These are phyloP conservation scores for Tapirus terrestris DNA, from an alignment of 2,113 vertebrate species.

Conservation along the genomic window DNA sequence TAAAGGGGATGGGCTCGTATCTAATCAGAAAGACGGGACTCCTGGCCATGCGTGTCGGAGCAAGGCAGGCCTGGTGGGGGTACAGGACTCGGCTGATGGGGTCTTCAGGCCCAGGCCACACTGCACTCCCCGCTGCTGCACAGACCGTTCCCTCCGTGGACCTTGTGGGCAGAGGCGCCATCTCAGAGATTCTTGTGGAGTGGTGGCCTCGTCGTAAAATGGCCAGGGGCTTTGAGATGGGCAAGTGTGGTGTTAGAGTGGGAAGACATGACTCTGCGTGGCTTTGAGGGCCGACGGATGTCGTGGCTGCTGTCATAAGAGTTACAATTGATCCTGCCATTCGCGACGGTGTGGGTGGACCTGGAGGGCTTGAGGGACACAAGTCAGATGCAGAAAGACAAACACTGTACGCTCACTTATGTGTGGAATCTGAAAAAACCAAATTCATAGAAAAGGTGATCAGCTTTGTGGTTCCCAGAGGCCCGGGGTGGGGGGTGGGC, in stretches of 20 bases:
- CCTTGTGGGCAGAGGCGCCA: not conserved
- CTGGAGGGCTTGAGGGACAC: accelerated
- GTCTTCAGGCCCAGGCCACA: not conserved
- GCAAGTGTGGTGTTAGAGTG: accelerated
- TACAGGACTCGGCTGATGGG: accelerated
- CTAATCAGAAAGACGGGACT: accelerated
- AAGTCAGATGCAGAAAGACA: not conserved
- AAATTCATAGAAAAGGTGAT: not conserved
- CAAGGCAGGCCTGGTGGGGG: accelerated
- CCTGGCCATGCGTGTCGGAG: accelerated
- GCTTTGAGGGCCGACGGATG: accelerated
- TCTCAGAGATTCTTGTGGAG: accelerated
- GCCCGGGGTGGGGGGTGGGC: accelerated
- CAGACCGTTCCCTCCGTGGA: accelerated
- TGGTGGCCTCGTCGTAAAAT: accelerated
- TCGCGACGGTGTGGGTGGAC: accelerated
- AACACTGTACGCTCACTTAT: accelerated
- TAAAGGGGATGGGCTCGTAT: not conserved
- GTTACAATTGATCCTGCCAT: accelerated
- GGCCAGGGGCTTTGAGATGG: not conserved
- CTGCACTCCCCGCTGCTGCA: accelerated
- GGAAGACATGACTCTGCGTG: accelerated
- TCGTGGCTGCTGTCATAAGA: accelerated
- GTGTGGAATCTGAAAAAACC: accelerated
- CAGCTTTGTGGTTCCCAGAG: not conserved